These are phyloP conservation scores for Amazona guildingii DNA, from an alignment of 2,113 vertebrate genomes.

Conservation along the genomic window DNA sequence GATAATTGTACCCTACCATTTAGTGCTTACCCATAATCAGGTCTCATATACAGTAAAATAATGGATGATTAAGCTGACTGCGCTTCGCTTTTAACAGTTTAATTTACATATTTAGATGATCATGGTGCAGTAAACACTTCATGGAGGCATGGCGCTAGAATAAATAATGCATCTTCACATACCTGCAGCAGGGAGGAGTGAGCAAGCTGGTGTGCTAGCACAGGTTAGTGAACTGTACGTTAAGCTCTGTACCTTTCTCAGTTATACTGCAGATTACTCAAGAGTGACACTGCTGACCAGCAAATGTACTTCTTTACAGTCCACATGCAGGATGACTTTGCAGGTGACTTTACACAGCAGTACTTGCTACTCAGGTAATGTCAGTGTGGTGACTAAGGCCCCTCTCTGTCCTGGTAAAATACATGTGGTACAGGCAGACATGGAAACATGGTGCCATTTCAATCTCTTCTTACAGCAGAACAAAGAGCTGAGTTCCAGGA, in stretches of 20 bases:
- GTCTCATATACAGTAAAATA: neutral
- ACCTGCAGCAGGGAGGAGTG: neutral
- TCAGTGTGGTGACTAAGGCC: neutral
- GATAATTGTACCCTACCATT: neutral
- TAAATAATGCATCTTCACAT: neutral
- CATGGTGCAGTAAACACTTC: neutral
- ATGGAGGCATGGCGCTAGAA: neutral
- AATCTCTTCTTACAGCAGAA: neutral
- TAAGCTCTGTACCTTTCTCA: neutral
- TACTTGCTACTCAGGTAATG: neutral
- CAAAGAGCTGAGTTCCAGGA: neutral
- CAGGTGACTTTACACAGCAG: neutral
- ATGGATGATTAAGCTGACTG: neutral
- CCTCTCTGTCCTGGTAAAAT: neutral
- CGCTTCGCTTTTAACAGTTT: neutral
- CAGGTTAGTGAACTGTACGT: rapidly evolving
- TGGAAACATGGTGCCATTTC: neutral
- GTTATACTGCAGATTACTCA: too few relatives aligned
- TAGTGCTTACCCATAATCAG: neutral
- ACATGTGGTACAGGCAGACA: neutral
- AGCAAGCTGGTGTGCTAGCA: neutral
- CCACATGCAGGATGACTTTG: rapidly evolving
- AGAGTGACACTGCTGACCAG: neutral
- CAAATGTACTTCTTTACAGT: neutral
- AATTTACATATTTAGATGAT: neutral